A percentile compares a stretch with the other conserved stretches of the same genome.
These are phyloP conservation scores for Sebastes fasciatus DNA, from an alignment of 2,113 vertebrate species.

Conservation along the genomic window DNA sequence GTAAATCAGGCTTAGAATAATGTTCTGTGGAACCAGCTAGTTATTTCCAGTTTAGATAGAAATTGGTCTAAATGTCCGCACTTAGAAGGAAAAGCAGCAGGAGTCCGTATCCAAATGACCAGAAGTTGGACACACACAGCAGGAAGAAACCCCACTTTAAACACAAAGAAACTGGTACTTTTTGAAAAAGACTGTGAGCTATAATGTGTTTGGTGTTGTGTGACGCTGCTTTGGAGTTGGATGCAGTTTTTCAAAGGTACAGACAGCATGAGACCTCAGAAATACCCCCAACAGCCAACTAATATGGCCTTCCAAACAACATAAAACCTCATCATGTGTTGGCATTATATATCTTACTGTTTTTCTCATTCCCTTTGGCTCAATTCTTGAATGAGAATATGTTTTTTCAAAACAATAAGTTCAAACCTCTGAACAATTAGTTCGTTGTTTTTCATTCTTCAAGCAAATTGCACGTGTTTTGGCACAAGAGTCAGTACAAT, in stretches of 20 bases:
- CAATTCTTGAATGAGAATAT: no score
- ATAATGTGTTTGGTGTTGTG: not conserved
- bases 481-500: no score
- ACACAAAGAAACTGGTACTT: not conserved
- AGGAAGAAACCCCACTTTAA: not conserved
- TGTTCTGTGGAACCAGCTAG: not conserved
- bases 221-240: not conserved
- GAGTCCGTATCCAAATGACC: conserved; percentile 24
- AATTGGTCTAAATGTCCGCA: not conserved
- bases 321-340: no score
- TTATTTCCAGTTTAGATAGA: conserved; percentile 20
- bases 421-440: no score
- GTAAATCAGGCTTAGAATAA: conserved; percentile 15
- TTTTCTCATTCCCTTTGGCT: no score
- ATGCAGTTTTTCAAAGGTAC: not conserved
- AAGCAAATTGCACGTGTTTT: no score
- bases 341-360: no score
- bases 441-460: no score
- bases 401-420: no score
- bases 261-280: conserved; percentile 3
- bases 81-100: conserved; percentile 32
- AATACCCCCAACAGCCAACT: not conserved
- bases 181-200: not conserved
- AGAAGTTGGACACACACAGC: conserved; percentile 14
- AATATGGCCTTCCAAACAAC: not conserved